These are phyloP conservation scores for Eumeta japonica DNA, from an alignment of 1,140 invertebrate species.

Conservation along the genomic window DNA sequence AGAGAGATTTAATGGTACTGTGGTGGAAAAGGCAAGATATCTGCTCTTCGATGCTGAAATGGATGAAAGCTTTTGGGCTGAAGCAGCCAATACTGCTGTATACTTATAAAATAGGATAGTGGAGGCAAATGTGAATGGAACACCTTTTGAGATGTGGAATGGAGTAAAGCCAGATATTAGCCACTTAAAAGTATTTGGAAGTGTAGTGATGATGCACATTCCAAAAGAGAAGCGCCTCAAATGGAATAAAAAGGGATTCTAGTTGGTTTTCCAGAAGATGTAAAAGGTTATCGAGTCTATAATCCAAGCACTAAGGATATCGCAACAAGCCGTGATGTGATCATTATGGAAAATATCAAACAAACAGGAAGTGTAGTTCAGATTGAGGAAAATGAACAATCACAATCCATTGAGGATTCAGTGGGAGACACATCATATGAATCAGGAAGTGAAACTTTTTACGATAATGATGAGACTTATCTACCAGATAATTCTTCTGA, in stretches of 20 bases:
- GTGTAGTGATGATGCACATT: slow-evolving; percentile 15
- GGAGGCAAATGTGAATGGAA: slow-evolving; percentile 17
- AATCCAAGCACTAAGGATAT: slow-evolving; percentile 27
- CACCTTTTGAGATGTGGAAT: slow-evolving; percentile 28
- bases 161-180: slow-evolving; percentile 25
- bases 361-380: too few relatives aligned
- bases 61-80: slow-evolving; percentile 37
- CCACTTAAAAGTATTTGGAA: slow-evolving; percentile 34
- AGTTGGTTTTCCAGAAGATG: slow-evolving; percentile 28
- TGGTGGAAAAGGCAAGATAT: slow-evolving; percentile 17
- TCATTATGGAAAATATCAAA: slow-evolving; percentile 11
- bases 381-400: too few relatives aligned
- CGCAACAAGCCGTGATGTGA: slow-evolving; percentile 23
- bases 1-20: slow-evolving; percentile 18
- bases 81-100: slow-evolving; percentile 20
- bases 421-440: too few relatives aligned
- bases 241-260: slow-evolving; percentile 25
- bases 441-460: too few relatives aligned
- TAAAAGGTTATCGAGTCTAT: slow-evolving; percentile 31
- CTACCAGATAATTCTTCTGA: too few relatives aligned
- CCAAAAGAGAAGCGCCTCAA: too few relatives aligned
- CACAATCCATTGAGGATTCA: too few relatives aligned
- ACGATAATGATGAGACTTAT: too few relatives aligned
- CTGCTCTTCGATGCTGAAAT: slow-evolving; percentile 29
- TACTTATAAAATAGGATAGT: slow-evolving; percentile 13